Evolutionary conservation across 2,113 vertebrate species (phyloP).

Genomic region (Heterotilapia buettikoferi): DNA sequence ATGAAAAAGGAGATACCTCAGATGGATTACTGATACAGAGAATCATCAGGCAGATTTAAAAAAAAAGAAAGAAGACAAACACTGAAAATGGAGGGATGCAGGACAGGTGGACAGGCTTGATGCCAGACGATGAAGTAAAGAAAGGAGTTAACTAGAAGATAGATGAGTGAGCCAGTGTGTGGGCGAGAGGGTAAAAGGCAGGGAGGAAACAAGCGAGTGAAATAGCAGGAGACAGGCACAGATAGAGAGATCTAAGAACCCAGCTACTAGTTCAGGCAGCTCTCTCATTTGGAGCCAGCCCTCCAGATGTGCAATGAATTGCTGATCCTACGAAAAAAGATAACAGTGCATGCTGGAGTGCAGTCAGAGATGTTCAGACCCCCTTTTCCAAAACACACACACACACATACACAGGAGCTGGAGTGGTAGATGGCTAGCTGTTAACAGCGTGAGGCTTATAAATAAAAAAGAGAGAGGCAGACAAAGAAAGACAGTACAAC

Average conservation of each 20-base stretch:
- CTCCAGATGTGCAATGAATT: slow-evolving; percentile 34
- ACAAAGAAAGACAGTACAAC: neutral
- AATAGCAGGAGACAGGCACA: slow-evolving; percentile 24
- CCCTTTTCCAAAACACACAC: neutral
- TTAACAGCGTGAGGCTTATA: slow-evolving; percentile 7
- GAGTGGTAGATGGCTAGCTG: neutral
- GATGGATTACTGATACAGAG: slow-evolving; percentile 10
- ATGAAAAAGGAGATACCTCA: slow-evolving; percentile 9
- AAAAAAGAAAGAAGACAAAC: neutral
- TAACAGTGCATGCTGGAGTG: slow-evolving; percentile 17
- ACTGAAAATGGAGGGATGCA: neutral
- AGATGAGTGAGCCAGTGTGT: slow-evolving; percentile 23
- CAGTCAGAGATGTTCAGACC: slow-evolving; percentile 5
- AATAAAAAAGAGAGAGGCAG: neutral
- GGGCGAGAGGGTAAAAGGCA: slow-evolving; percentile 2
- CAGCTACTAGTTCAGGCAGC: slow-evolving; percentile 43
- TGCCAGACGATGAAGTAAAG: slow-evolving; percentile 28
- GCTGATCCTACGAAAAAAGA: slow-evolving; percentile 23
- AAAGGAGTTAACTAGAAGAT: slow-evolving; percentile 30
- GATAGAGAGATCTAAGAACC: slow-evolving; percentile 40
- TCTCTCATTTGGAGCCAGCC: slow-evolving; percentile 38
- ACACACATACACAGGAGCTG: slow-evolving; percentile 26
- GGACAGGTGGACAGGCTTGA: slow-evolving; percentile 32
- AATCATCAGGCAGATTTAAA: neutral
- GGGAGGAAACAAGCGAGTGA: slow-evolving; percentile 25